Conservation (phyloP, 2,888 invertebrate genomes). For the Thymelicus lineola region DNA sequence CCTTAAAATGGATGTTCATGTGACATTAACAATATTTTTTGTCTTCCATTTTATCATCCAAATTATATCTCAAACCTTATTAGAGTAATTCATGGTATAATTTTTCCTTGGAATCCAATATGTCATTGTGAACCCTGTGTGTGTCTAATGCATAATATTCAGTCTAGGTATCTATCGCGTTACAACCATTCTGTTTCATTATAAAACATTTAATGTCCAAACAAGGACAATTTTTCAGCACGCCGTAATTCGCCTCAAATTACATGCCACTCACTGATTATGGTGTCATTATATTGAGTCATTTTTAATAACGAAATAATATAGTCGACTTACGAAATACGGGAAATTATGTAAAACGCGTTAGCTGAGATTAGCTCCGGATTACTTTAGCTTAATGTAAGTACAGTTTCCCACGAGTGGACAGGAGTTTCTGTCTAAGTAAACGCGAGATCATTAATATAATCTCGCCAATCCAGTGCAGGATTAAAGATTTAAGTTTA, state of each 20-base stretch:
- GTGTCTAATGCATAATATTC: conserved; percentile 67
- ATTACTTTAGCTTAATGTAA: neutral
- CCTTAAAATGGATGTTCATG: too few species aligned
- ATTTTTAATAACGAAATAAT: conserved; percentile 43
- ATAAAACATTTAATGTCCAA: conserved; percentile 69
- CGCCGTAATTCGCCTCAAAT: conserved; percentile 47
- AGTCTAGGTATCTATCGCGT: conserved; percentile 66
- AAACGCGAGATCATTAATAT: neutral
- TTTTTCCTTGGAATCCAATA: neutral
- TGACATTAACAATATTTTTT: too few species aligned
- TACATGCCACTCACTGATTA: conserved; percentile 45
- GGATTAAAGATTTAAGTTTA: neutral
- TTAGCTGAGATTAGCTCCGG: conserved; percentile 49
- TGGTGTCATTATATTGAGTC: conserved; percentile 46
- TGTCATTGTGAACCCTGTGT: conserved; percentile 40
- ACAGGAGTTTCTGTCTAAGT: neutral
- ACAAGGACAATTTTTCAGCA: conserved; percentile 52
- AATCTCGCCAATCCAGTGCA: neutral
- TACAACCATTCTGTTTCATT: conserved; percentile 77
- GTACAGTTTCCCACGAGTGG: neutral
- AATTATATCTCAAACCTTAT: too few species aligned
- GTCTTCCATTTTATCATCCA: too few species aligned
- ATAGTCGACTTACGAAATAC: conserved; percentile 17
- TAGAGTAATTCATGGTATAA: too few species aligned
- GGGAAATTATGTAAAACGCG: conserved; percentile 23